These are phyloP conservation scores for Ia io DNA, from an alignment of 2,113 vertebrate genomes.

Conservation along the genomic window DNA sequence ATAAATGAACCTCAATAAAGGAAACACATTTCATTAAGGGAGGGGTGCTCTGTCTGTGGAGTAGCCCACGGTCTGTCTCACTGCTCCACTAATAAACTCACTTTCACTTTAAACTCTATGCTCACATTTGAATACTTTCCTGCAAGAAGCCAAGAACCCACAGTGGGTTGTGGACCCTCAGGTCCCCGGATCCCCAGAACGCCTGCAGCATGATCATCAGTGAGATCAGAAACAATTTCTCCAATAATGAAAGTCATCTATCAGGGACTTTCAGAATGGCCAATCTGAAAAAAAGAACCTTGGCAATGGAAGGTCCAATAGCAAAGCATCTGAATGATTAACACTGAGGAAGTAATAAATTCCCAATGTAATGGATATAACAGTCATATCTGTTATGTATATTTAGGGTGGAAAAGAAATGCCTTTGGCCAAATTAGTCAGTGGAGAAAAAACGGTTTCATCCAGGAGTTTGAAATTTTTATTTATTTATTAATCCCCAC, in stretches of 20 bases:
- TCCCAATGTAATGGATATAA: neutral
- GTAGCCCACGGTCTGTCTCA: neutral
- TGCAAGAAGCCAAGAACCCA: neutral
- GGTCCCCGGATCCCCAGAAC: neutral
- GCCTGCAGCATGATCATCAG: neutral
- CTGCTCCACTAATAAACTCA: neutral
- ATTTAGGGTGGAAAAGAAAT: neutral
- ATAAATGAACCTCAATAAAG: neutral
- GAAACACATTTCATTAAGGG: neutral
- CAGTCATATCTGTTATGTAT: neutral
- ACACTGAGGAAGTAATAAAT: neutral
- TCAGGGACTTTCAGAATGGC: neutral
- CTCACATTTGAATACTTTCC: neutral
- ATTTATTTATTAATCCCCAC: neutral
- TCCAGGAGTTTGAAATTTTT: neutral
- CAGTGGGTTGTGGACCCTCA: neutral
- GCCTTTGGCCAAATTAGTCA: neutral
- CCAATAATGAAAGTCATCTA: neutral
- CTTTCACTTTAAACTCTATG: neutral
- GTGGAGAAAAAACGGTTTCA: neutral
- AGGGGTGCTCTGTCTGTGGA: neutral
- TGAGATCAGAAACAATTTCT: neutral
- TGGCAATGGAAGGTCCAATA: neutral
- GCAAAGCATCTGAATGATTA: neutral
- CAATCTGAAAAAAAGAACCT: neutral